Evolutionary conservation across 2,797 vertebrate genomes (phyloP), one percentile per base, ranked within the genome.

Genomic region (Hippocampus kuda): DNA sequence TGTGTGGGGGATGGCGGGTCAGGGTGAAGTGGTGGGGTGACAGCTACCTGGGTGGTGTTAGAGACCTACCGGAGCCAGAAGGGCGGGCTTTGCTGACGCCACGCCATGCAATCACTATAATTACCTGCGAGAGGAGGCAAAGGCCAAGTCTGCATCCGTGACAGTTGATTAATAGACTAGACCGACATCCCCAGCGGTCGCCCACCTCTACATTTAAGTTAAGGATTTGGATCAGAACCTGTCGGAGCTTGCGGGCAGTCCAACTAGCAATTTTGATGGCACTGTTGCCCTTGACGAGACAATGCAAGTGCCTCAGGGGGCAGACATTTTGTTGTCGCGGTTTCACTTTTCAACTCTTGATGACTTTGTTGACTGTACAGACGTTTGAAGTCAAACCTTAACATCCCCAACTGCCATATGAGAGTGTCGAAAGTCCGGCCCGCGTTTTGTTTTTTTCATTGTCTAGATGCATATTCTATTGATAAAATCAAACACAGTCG

Each of bases 161-260:
- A 88, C 87, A 87, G 84, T 81, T 87, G 87, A 89, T 89, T 87
- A 89, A 88, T 87, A 86, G 84, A 84, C 71, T 66, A 72, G 80
- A 70, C 76, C 80, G 71, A 72, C 72, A 80, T 79, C 79, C 77
- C 69, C 77, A 10, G 76, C 76, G 76, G 78, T 75, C 67, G 65
- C 72, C 80, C 72, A 73, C 59, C 71, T 68, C 71, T 72, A 79
- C 54, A 76, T 74, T 72, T 63, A 81, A 77, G 86, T 78, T 81
- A 81, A 79, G 80, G 82, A 80, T 75, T 81, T 78, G 83, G 53
- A 67, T 53, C 51, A 24, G 15, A 54, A 82, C 75, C 81, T 81
- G 80, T 68, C 73, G 75, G 68, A 84, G 77, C 67, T 57, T 67
- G 63, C 75, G 1, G 5, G 48, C n/a, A 24, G 81, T 87, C 84